Base-by-base conservation (phyloP, 2,113 vertebrate genomes). In the Lophotis ruficrista region DNA sequence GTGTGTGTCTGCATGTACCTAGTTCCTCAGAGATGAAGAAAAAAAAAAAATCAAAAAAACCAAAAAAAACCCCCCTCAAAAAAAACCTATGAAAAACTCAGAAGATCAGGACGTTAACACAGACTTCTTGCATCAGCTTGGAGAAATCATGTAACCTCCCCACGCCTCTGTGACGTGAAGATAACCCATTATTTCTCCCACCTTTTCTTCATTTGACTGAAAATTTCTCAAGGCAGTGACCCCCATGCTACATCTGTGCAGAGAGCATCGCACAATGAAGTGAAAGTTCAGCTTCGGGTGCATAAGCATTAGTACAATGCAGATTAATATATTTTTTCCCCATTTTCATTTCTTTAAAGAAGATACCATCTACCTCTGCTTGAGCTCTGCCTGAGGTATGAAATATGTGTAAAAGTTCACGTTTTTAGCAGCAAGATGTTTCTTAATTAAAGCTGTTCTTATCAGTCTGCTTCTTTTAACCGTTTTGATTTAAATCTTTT, bases 361-460 rank as follows among this genome's bases (percentile, higher is more conserved):
- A 68, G 77, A 92, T 92, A 91, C 4, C 31, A 85, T 91, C 89
- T 95, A 94, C 94, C 84, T 96, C 89, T 84, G 70, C 70, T 93
- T 82, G 81, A 79, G 65, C 53, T 94, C 87, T 94, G 89, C 69
- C 87, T 27, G 77, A 87, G 87, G 87, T 95, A 45, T 22, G 81
- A 87, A 97, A 87, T 85, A 83, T 18, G 33, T 72, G 53, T 70
- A 71, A 45, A 79, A 72, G 62, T 87, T 92, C 66, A 48, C 3
- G 1, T 72, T 94, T 91, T 95, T 85, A 84, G 43, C 70, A 69
- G 87, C 25, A 72, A 89, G 58, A 85, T 82, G 41, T 71, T 82
- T 82, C 84, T 94, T 95, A 91, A 95, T 95, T 93, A 93, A 61
- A 91, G 45, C 35, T 82, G 9, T 43, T 82, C 69, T 91, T 95